phyloP scores from a whole-genome alignment of 1,140 invertebrate genomes.

The Drosophila subobscura region DNA sequence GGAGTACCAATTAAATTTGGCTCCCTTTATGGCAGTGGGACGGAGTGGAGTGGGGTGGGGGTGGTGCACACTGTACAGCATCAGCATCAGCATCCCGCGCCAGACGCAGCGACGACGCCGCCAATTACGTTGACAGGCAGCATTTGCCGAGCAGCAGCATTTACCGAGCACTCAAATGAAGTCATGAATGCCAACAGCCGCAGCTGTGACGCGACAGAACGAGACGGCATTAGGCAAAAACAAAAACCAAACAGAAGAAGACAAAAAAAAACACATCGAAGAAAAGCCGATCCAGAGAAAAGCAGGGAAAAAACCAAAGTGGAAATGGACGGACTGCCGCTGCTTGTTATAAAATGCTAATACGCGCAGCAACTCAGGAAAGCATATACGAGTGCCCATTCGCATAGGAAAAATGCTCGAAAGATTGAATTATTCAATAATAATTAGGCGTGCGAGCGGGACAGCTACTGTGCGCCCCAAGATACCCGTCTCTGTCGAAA shows the following conservation, averaged over 20 bases:
- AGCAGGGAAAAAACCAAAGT: constrained; percentile 48
- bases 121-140: constrained; percentile 70
- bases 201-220: constrained; percentile 61
- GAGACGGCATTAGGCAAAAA: constrained; percentile 36
- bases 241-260: constrained; percentile 1
- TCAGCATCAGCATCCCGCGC: constrained; percentile 11
- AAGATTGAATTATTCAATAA: constrained; percentile 83
- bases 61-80: constrained; percentile 1
- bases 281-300: constrained; percentile 13
- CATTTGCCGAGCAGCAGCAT: constrained; percentile 65
- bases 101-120: constrained; percentile 60
- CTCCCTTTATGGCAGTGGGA: constrained; percentile 1
- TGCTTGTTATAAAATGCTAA: constrained; percentile 82
- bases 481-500: constrained; percentile 35
- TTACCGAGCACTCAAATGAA: constrained; percentile 64
- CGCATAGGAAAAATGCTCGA: constrained; percentile 65
- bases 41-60: neutral
- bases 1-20: constrained; percentile 72
- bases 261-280: neutral
- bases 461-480: neutral
- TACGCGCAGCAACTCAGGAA: constrained; percentile 67
- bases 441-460: constrained; percentile 74
- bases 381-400: constrained; percentile 24
- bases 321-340: constrained; percentile 63
- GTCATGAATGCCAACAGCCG: constrained; percentile 49